Base-by-base conservation (phyloP, 2,113 vertebrate species). In the Thamnaconus septentrionalis region DNA sequence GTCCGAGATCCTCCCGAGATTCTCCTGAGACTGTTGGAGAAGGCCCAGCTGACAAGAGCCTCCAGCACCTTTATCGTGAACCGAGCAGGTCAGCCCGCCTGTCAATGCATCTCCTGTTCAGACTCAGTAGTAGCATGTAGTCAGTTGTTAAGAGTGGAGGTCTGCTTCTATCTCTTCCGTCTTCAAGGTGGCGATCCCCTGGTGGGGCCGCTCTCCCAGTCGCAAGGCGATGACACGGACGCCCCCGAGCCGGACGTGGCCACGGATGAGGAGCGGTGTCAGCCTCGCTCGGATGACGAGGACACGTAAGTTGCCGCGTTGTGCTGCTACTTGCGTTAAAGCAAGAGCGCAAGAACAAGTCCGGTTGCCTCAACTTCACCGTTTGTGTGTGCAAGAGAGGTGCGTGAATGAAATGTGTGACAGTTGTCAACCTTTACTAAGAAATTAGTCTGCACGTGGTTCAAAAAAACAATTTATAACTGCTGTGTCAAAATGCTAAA, bases 51-150 rank as follows among this genome's bases (percentile, higher is more conserved):
- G 64, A 93, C 70, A 79, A 76, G 86, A 67, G 95, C 93, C 1
- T 97, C 93, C 88, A 90, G 93, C 76, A 98, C 96, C 1, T 98
- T 96, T 64, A 91, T 93, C 1, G 90, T 98, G 79, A 31, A 31
- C 18, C 18, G 18, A 31, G 18, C 18, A 31, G 18, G 18, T 31
- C 18, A 31, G 18, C 18, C 18, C 18, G 18, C 18, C 18, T 31
- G 18, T 31, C 18, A 31, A 31, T 31, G 18, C 18, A 1, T 31
- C 18, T 31, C 18, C 18, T 31, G 18, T 31, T 31, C 18, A 31
- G 18, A 31, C 18, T 31, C 18, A 31, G 18, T 31, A 2, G 18
- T 31, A 31, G 18, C 18, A 31, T 31, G 18, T 31, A 31, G 18
- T 31, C 18, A 31, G 18, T 31, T 2, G 18, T 31, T 31, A 89